Conservation (phyloP, 2,888 invertebrate genomes). For the Rotaria magnacalcarata region DNA sequence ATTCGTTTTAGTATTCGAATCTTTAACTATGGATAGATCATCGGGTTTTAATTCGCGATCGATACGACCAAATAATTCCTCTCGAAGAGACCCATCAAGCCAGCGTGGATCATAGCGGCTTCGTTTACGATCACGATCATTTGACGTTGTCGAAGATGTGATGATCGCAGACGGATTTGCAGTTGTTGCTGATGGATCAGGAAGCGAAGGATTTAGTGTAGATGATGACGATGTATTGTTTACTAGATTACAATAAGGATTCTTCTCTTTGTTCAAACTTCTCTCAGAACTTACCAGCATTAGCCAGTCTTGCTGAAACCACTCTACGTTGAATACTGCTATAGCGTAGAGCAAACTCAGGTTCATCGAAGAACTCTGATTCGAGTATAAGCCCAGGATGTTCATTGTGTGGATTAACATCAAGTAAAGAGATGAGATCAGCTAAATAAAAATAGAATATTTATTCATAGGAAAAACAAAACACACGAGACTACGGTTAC, state of each 20-base stretch:
- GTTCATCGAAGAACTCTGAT: conserved; percentile 70
- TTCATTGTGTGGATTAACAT: conserved; percentile 78
- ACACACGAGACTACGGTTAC: not conserved
- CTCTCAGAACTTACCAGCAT: not conserved
- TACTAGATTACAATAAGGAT: not conserved
- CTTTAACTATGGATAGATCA: conserved; percentile 14
- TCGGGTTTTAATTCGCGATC: conserved; percentile 34
- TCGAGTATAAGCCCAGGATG: conserved; percentile 86
- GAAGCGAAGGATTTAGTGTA: not conserved
- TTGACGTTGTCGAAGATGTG: too few species aligned
- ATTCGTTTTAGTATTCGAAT: not conserved
- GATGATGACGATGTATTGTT: conserved; percentile 10
- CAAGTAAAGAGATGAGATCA: conserved; percentile 90
- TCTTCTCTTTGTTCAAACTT: too few species aligned
- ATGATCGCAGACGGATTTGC: not conserved
- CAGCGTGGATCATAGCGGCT: conserved; percentile 31
- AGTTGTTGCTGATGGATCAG: not conserved
- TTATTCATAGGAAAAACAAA: too few species aligned
- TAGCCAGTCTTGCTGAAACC: not conserved
- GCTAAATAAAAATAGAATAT: conserved; percentile 62
- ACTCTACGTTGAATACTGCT: conserved; percentile 33
- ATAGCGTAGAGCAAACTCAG: conserved; percentile 70
- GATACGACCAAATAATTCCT: conserved; percentile 4
- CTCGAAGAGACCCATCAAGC: conserved; percentile 10
- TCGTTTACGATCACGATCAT: conserved; percentile 29